Evolutionary conservation across 2,113 vertebrate genomes (phyloP), one percentile per base, ranked within the genome.

Genomic region (Clupea harengus): DNA sequence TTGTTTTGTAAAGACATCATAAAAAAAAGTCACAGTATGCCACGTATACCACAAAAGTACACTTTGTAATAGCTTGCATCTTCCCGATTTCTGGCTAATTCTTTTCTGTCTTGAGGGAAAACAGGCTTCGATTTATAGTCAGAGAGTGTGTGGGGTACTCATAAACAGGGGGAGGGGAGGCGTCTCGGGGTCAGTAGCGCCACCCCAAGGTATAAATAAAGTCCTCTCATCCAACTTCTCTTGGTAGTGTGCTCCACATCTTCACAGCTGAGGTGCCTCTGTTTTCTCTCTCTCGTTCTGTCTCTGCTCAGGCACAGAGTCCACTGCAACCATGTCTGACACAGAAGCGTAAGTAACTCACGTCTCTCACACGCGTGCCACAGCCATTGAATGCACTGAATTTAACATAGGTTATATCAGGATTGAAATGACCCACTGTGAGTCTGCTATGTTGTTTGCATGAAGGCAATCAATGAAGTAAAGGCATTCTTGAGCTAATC

Each of bases 281-380:
- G 72, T 83, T 89, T 39, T 91, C 39, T 87, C 17, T 46, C 81
- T 81, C n/a, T n/a, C n/a, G n/a, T n/a, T n/a, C 47, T 67, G 80
- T 17, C 17, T 25, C 45, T 84, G 52, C 49, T 81, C 88, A 96
- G 97, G 97, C 94, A 91, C 88, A 89, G 94, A 92, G 89, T 92
- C 95, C 92, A 81, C 91, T 90, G 57, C 91, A 95, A 94, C 88
- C 95, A 99, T 98, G 97, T 98, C 98, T 89, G 98, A 99, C 94
- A 97, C 98, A 91, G 95, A 98, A 91, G 95, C 95, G 97, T 99
- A 95, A 98, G 97, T 98, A 92, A n/a, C 45, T 11, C 9, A 2
- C 11, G 57, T 72, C 5, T 72, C 28, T 82, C 22, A 64, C 80
- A 64, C 39, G 8, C 11, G 10, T 81, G 5, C 44, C 25, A 28